Evolutionary conservation across 2,888 invertebrate genomes (phyloP).

Genomic region (Agrilus cyanescens): DNA sequence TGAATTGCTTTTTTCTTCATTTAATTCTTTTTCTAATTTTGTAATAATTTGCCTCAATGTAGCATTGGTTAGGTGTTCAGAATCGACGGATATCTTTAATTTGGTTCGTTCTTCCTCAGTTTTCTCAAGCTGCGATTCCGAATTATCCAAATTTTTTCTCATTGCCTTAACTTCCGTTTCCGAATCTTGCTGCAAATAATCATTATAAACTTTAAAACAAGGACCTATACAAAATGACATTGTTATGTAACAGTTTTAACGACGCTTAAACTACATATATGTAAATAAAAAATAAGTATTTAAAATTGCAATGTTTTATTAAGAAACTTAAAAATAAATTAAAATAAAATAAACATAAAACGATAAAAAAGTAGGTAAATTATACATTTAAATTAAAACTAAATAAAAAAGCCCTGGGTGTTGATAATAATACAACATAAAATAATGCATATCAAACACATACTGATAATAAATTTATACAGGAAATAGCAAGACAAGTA

Average conservation of each 20-base stretch:
- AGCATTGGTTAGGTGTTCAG: conserved; percentile 41
- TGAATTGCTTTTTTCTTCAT: conserved; percentile 42
- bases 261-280: not conserved
- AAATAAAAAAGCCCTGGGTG: conserved; percentile 9
- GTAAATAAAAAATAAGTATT: not conserved
- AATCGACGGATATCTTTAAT: conserved; percentile 39
- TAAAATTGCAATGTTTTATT: not conserved
- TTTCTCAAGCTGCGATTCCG: conserved; percentile 37
- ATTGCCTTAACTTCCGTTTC: conserved; percentile 31
- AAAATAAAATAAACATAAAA: conserved; percentile 4
- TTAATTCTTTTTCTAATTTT: conserved; percentile 39
- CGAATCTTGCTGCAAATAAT: conserved; percentile 23
- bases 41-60: conserved; percentile 40
- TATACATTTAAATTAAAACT: not conserved
- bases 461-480: conserved; percentile 5
- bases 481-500: conserved; percentile 9
- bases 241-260: too few species aligned
- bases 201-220: not conserved
- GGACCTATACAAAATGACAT: too few species aligned
- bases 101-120: conserved; percentile 40
- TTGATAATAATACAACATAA: conserved; percentile 8
- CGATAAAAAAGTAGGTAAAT: conserved; percentile 3
- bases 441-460: conserved; percentile 7
- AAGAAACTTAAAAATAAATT: not conserved
- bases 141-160: conserved; percentile 32